Conservation (phyloP, 2,113 vertebrate species). For the Glaucomys volans region DNA sequence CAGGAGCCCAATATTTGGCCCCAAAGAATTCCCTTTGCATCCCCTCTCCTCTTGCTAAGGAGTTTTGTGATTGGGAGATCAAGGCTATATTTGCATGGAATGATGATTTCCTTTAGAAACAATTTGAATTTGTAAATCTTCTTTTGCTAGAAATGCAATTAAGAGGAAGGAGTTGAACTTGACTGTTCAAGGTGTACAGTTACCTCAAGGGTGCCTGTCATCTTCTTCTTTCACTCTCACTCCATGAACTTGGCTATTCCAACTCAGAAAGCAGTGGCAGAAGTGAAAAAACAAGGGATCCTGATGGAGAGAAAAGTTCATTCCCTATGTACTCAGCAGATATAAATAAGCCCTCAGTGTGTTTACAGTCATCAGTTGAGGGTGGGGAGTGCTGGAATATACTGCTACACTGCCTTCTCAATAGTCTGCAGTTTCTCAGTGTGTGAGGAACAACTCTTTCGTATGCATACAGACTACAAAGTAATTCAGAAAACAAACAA, state of each 20-base stretch:
- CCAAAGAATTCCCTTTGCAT: neutral
- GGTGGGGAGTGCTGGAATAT: too few species aligned
- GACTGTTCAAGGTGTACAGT: neutral
- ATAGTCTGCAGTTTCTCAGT: neutral
- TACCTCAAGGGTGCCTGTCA: neutral
- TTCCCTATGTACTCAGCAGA: neutral
- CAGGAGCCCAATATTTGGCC: neutral
- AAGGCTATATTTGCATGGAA: neutral
- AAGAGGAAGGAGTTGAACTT: neutral
- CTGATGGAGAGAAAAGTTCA: neutral
- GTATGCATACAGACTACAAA: neutral
- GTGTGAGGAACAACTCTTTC: too few species aligned
- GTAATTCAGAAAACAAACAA: neutral
- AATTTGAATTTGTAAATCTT: neutral
- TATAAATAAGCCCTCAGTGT: neutral
- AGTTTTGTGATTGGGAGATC: neutral
- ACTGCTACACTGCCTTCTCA: neutral
- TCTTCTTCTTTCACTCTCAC: fast-evolving
- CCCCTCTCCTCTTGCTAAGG: neutral
- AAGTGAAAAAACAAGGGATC: neutral
- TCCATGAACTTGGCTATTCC: neutral
- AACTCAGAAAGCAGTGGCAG: neutral
- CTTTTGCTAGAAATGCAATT: neutral
- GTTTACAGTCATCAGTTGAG: neutral
- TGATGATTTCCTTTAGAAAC: neutral